Evolutionary conservation across 64 coral and sea anemone species (phyloP).

Genomic region (Dendronephthya gigantea): DNA sequence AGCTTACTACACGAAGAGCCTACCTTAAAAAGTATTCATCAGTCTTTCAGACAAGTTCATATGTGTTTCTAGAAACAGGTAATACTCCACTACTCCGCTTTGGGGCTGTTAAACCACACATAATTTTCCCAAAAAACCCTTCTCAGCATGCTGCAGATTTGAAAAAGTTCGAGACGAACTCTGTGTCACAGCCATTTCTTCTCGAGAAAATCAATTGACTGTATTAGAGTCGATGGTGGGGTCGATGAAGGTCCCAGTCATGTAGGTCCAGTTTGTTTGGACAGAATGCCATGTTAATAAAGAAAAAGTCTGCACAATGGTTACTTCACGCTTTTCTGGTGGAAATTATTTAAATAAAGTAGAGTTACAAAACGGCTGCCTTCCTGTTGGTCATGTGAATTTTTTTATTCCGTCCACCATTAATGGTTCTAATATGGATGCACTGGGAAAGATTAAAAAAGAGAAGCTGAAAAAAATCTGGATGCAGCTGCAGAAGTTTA

Average conservation of each 20-base stretch:
- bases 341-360: constrained; percentile 21
- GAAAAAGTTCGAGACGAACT: not conserved
- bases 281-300: not conserved
- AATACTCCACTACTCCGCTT: not conserved
- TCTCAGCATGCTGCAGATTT: constrained; percentile 2
- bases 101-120: not conserved
- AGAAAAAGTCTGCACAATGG: constrained; percentile 5
- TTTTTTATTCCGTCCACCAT: constrained; percentile 24
- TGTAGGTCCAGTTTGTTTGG: not conserved
- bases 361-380: constrained; percentile 31
- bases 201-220: not conserved
- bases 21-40: not conserved
- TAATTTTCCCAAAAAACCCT: not conserved
- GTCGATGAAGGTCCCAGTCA: not conserved
- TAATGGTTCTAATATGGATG: constrained; percentile 22
- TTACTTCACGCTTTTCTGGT: constrained; percentile 26
- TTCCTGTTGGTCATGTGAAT: constrained; percentile 12
- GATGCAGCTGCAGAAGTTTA: constrained; percentile 26
- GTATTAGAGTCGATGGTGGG: not conserved
- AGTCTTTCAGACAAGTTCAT: not conserved
- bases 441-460: constrained; percentile 16
- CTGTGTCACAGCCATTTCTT: not conserved
- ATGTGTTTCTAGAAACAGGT: not conserved
- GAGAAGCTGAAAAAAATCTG: constrained; percentile 36
- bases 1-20: not conserved